These are phyloP conservation scores for Eulimnadia texana DNA, from an alignment of 1,140 invertebrate species.

Conservation along the genomic window DNA sequence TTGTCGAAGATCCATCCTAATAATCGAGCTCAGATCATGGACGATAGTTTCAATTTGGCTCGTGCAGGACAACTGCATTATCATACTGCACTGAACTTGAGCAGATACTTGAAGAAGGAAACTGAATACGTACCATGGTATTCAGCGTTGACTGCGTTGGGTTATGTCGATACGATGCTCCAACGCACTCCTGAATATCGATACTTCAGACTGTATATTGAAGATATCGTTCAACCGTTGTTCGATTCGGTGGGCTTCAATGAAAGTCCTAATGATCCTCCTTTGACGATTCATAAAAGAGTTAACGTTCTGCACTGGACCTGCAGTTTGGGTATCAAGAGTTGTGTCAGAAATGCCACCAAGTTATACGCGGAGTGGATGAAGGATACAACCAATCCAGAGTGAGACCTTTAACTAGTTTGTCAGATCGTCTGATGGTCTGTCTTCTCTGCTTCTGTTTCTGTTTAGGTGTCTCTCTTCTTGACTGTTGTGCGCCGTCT, in stretches of 20 bases:
- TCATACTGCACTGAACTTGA: constrained; percentile 36
- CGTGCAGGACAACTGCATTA: constrained; percentile 30
- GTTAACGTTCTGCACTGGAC: constrained; percentile 27
- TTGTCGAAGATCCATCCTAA: constrained; percentile 33
- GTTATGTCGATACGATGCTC: constrained; percentile 17
- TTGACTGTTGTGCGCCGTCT: too few relatives aligned
- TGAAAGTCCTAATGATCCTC: constrained; percentile 42
- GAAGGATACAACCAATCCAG: too few relatives aligned
- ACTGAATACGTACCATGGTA: constrained; percentile 49
- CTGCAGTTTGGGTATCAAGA: too few relatives aligned
- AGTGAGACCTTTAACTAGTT: too few relatives aligned
- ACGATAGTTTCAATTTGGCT: constrained; percentile 64
- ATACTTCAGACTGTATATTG: constrained; percentile 50
- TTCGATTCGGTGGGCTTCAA: constrained; percentile 50
- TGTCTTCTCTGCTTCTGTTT: too few relatives aligned
- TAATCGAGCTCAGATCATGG: too few relatives aligned
- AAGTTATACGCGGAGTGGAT: too few relatives aligned
- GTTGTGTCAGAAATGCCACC: too few relatives aligned
- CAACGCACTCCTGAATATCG: constrained; percentile 4
- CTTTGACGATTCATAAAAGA: constrained; percentile 47
- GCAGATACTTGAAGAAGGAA: constrained; percentile 47
- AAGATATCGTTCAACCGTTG: constrained; percentile 55
- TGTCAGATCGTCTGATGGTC: too few relatives aligned
- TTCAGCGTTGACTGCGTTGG: constrained; percentile 41
- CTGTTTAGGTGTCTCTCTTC: too few relatives aligned